Percentiles rank a stretch among this genome's conserved stretches.
phyloP scores from a whole-genome alignment of 2,888 invertebrate species.

The Protodeltote pygarga region DNA sequence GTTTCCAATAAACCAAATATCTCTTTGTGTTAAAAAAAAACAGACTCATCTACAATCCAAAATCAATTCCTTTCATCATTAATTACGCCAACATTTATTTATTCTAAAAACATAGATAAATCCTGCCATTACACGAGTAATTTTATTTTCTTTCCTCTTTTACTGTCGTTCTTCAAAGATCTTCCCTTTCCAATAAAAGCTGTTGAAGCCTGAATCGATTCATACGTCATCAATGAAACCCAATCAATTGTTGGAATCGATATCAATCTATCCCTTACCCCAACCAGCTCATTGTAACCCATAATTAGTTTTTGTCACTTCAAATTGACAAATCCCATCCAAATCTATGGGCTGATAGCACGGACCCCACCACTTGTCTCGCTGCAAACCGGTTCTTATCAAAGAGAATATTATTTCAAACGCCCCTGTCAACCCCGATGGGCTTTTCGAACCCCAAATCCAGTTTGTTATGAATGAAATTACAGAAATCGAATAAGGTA shows the following conservation, averaged over 20 bases:
- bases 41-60: background rate
- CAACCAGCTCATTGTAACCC: constrained; percentile 74
- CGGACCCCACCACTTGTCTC: constrained; percentile 76
- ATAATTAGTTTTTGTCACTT: constrained; percentile 87
- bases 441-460: constrained; percentile 85
- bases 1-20: constrained; percentile 14
- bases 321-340: constrained; percentile 83
- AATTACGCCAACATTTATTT: too few relatives aligned
- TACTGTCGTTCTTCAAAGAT: background rate
- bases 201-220: constrained; percentile 25
- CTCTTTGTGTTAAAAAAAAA: constrained; percentile 21
- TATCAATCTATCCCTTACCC: constrained; percentile 67
- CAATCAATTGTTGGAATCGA: constrained; percentile 62
- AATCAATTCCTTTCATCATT: too few relatives aligned
- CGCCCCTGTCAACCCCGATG: constrained; percentile 85
- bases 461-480: constrained; percentile 87
- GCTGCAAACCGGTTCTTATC: constrained; percentile 81
- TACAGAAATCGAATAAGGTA: constrained; percentile 87
- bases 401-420: constrained; percentile 87
- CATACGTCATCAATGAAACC: constrained; percentile 37
- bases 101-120: background rate
- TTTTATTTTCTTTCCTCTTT: background rate
- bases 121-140: too few relatives aligned
- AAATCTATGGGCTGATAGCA: constrained; percentile 67
- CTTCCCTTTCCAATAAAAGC: constrained; percentile 12